Conservation (phyloP, 2,797 vertebrate species). For the Myiotriccus ornatus region DNA sequence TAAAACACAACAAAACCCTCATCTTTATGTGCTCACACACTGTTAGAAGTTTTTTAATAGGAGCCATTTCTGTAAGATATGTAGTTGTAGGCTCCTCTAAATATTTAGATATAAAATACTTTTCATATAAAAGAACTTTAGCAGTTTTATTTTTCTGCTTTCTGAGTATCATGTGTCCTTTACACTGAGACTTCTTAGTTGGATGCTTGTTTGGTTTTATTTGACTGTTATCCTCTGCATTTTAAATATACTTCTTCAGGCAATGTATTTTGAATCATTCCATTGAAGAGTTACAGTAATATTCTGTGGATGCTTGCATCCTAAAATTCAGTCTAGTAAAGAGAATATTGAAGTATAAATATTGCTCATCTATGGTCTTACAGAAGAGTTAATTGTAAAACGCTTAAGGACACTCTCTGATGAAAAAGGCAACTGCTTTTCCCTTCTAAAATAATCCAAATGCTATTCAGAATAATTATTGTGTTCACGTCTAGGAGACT, state of each 20-base stretch:
- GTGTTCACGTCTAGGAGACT: background rate
- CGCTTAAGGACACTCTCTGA: background rate
- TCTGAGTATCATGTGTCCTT: background rate
- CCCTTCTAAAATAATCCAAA: background rate
- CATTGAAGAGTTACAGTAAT: background rate
- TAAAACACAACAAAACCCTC: background rate
- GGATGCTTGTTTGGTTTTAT: background rate
- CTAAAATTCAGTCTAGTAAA: background rate
- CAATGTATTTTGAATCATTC: background rate
- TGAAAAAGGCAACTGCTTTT: background rate
- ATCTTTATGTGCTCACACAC: accelerated
- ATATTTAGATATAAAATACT: background rate
- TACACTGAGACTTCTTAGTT: accelerated
- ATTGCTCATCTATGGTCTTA: accelerated
- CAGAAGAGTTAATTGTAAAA: background rate
- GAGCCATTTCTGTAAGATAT: background rate
- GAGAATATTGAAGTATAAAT: background rate
- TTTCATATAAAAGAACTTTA: background rate
- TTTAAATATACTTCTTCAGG: background rate
- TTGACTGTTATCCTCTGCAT: background rate
- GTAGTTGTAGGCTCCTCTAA: background rate
- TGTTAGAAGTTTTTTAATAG: background rate
- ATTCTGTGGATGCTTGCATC: background rate
- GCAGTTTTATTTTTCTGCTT: background rate
- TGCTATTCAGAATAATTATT: background rate